Base-by-base conservation (phyloP, 1,140 invertebrate species). In the Drosophila orena region DNA sequence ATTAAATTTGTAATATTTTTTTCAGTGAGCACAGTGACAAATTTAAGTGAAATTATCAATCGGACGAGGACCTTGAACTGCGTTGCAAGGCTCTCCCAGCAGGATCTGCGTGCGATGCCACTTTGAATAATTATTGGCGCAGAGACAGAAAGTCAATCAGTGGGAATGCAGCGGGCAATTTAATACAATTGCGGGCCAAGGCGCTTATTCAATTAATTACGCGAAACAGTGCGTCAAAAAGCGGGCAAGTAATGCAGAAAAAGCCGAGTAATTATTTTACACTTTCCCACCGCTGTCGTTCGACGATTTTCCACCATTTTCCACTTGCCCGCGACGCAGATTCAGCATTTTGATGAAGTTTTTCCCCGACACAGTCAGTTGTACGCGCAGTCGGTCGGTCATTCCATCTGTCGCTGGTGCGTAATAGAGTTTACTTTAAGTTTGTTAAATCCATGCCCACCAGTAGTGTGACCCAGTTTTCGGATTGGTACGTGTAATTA, bases 171-270 rank as follows among this genome's bases (percentile, higher is more conserved):
- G 73, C 74, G 38, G 56, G 69, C 79, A 76, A 88, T 86, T 79
- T 77, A 89, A 88, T 86, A 81, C 85, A 86, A 76, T 77, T 88
- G 65, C 65, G 57, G 79, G 70, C 72, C 79, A 88, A 86, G 81
- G 83, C 83, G 81, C 81, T 88, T 88, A 86, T 86, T 88, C 69
- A 86, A 86, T 86, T 86, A 86, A 86, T 86, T 86, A 68, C 75
- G 73, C 47, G 69, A 86, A 88, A 79, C 65, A 85, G 74, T 77
- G 79, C 74, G 60, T 71, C 78, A 81, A 77, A 73, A 70, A 61
- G 68, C 57, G 66, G 24, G 37, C 64, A 61, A 54, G 81, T 81
- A 81, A 66, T 75, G 58, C 57, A 66, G 72, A 65, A 64, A 85
- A 81, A 79, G 75, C 56, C 46, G 65, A 76, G 84, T 86, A 86